Conservation (phyloP, 2,113 vertebrate species). For the Ciconia maguari region DNA sequence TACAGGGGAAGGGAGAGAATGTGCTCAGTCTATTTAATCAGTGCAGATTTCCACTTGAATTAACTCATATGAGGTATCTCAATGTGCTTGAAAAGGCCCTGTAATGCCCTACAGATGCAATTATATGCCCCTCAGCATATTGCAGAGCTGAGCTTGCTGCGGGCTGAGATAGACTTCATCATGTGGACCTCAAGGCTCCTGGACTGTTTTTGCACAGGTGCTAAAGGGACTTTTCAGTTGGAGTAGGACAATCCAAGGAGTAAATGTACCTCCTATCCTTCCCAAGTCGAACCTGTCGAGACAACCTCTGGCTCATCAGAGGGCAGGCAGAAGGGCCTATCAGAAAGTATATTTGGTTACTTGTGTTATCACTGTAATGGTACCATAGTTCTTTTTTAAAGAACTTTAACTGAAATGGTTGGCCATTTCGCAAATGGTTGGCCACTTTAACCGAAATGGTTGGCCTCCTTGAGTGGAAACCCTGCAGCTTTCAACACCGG, state of each 20-base stretch:
- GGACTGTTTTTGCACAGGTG: not conserved
- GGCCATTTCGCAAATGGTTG: too few species aligned
- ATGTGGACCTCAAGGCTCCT: not conserved
- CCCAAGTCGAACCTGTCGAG: not conserved
- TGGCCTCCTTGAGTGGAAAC: not conserved
- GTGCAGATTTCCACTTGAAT: not conserved
- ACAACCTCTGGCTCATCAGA: not conserved
- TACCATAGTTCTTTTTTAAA: not conserved
- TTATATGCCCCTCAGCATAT: not conserved
- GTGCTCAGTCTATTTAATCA: not conserved
- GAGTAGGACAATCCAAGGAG: not conserved
- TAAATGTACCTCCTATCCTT: not conserved
- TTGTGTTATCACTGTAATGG: not conserved
- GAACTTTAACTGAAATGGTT: not conserved
- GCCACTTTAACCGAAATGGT: not conserved
- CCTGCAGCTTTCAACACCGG: not conserved
- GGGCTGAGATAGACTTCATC: not conserved
- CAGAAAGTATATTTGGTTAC: not conserved
- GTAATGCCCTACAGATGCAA: not conserved
- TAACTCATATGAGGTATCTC: not conserved
- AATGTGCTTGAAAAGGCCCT: not conserved
- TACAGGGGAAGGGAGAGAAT: not conserved
- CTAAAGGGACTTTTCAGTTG: not conserved
- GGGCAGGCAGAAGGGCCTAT: not conserved
- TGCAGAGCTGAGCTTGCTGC: not conserved